Conservation (phyloP, 2,113 vertebrate species). For the Neoarius graeffei region DNA sequence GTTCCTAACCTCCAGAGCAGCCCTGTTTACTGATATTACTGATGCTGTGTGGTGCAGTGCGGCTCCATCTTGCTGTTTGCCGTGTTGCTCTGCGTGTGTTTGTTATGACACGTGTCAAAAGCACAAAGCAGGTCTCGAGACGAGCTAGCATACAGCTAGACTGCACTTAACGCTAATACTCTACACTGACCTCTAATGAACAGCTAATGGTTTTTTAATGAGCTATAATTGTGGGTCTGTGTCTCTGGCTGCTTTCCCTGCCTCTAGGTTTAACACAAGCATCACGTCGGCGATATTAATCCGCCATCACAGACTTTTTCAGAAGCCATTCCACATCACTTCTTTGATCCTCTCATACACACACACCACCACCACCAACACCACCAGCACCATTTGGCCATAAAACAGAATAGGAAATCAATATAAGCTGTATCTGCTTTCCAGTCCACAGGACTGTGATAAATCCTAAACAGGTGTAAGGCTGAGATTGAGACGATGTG, state of each 20-base stretch:
- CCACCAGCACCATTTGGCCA: constrained; percentile 41
- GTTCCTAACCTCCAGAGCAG: neutral
- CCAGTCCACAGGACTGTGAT: constrained; percentile 29
- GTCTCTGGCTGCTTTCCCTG: constrained; percentile 17
- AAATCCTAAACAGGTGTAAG: constrained; percentile 45
- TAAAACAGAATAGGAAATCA: constrained; percentile 51
- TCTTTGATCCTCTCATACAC: neutral
- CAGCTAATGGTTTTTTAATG: constrained; percentile 32
- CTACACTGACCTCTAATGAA: constrained; percentile 28
- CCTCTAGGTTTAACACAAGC: constrained; percentile 28
- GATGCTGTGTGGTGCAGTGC: neutral
- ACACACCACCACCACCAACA: constrained; percentile 6
- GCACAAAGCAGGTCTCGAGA: neutral
- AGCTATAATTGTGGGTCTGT: constrained; percentile 15
- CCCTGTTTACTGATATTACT: neutral
- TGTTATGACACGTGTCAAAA: neutral
- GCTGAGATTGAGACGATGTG: constrained; percentile 26
- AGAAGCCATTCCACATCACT: neutral
- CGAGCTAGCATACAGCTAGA: neutral
- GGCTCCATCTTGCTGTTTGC: neutral
- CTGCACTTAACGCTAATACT: constrained; percentile 10
- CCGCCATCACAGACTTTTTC: constrained; percentile 23
- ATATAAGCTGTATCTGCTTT: constrained; percentile 47
- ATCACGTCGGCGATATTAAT: constrained; percentile 1
- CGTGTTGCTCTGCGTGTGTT: neutral